Percentiles rank a stretch among this genome's conserved stretches.
These are phyloP conservation scores for Hybos culiciformis DNA, from an alignment of 2,888 invertebrate species.

Conservation along the genomic window DNA sequence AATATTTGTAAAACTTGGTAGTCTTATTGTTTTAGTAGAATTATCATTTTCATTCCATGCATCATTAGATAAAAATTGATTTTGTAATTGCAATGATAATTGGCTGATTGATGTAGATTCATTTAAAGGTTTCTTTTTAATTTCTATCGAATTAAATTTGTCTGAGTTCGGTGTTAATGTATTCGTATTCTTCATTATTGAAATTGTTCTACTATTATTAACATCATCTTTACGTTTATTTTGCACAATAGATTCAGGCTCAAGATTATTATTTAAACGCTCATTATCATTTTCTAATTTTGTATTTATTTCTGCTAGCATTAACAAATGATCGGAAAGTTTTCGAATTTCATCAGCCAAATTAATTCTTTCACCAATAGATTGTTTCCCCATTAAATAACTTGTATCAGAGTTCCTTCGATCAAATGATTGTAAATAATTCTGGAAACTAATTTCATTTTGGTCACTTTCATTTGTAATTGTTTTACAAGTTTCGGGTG, in stretches of 20 bases:
- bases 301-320: conserved; percentile 52
- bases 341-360: conserved; percentile 73
- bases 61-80: too few relatives aligned
- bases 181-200: too few relatives aligned
- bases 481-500: conserved; percentile 16
- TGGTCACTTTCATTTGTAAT: conserved; percentile 16
- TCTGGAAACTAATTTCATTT: conserved; percentile 25
- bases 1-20: too few relatives aligned
- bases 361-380: conserved; percentile 52
- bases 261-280: background rate
- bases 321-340: conserved; percentile 61
- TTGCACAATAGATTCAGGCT: background rate
- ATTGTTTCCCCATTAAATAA: conserved; percentile 42
- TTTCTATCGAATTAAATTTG: too few relatives aligned
- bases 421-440: conserved; percentile 42
- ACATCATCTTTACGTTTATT: conserved; percentile 14
- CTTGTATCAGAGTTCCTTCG: conserved; percentile 68
- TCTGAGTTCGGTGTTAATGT: too few relatives aligned
- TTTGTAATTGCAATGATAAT: too few relatives aligned
- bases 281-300: conserved; percentile 23
- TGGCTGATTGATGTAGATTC: too few relatives aligned
- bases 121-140: too few relatives aligned
- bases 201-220: conserved; percentile 2
- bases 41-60: too few relatives aligned
- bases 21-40: too few relatives aligned